Base-by-base conservation (phyloP, 2,797 vertebrate species). In the Sebastolobus altivelis region DNA sequence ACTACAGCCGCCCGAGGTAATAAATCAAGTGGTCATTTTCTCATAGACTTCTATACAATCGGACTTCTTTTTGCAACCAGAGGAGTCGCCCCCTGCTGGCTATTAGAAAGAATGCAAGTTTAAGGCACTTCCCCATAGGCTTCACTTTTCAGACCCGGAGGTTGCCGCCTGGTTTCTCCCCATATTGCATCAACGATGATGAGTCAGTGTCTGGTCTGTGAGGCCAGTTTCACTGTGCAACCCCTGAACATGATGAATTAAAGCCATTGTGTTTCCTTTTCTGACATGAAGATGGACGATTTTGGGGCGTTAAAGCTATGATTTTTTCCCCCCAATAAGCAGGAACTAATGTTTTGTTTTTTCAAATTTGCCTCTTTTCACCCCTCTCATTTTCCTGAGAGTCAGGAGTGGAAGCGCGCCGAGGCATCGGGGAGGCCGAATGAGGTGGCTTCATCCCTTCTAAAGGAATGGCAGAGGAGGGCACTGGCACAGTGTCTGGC, bases 401-500 rank as follows among this genome's bases (percentile, higher is more conserved):
- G 70, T 81, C 80, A 73, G 72, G 82, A 82, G 88, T 85, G 54
- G 78, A 93, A 88, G 61, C 80, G 88, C 87, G 91, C 87, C 79
- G 76, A 87, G 89, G 69, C 88, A 62, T 91, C 38, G 25, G 90
- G 89, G 91, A 92, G 80, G 71, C 72, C 68, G 82, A 81, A 70
- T 73, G 87, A 83, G 82, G 79, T 67, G 87, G 85, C 75, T 89
- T 81, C 90, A 88, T 79, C 75, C 80, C 80, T 88, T 85, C 93
- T 92, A 20, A 92, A 89, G 88, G 93, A 93, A 93, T 92, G 86
- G 77, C 68, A 87, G 85, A 94, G 81, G 88, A 92, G 88, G 85
- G 60, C 87, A 75, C 74, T 89, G 93, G 94, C 93, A 89, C 75
- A 18, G 78, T 55, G 86, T 94, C 92, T 66, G 85, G 83, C 79